These are phyloP conservation scores for Micoletzkya japonica DNA, from an alignment of 2,888 invertebrate genomes.

Conservation along the genomic window DNA sequence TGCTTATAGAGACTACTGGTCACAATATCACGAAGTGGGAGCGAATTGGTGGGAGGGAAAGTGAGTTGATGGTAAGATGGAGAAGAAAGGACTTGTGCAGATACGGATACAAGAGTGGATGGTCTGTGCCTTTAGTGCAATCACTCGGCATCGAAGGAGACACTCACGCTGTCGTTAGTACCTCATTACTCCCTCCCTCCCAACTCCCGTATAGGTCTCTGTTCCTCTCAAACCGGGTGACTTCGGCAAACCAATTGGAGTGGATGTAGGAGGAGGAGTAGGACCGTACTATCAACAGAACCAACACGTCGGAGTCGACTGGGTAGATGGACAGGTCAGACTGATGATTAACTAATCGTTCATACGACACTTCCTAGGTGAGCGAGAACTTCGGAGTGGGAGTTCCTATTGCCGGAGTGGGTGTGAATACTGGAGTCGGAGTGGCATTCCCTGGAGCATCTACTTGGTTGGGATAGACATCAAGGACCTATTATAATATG, in stretches of 20 bases:
- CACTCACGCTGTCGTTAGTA: slow-evolving; percentile 43
- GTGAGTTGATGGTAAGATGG: slow-evolving; percentile 27
- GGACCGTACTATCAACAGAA: slow-evolving; percentile 60
- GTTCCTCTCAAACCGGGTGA: slow-evolving; percentile 49
- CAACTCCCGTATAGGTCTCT: slow-evolving; percentile 35
- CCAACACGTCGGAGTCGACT: slow-evolving; percentile 57
- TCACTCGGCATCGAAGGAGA: slow-evolving; percentile 56
- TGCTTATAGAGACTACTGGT: slow-evolving; percentile 55
- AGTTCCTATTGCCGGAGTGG: slow-evolving; percentile 57
- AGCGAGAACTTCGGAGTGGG: slow-evolving; percentile 54
- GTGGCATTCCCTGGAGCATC: slow-evolving; percentile 37
- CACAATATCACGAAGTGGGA: slow-evolving; percentile 51
- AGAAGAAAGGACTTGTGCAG: slow-evolving; percentile 30
- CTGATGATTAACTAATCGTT: neutral
- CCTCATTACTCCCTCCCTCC: neutral
- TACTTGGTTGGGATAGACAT: slow-evolving; percentile 21
- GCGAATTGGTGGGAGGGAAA: slow-evolving; percentile 53
- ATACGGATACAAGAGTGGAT: slow-evolving; percentile 45
- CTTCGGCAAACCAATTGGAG: slow-evolving; percentile 51
- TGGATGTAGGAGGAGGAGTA: slow-evolving; percentile 54
- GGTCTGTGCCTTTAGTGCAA: slow-evolving; percentile 55
- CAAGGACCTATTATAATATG: too few relatives aligned
- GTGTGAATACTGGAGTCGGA: slow-evolving; percentile 47
- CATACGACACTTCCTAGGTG: slow-evolving; percentile 30
- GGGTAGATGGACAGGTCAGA: slow-evolving; percentile 48